Conservation (phyloP, 2,797 vertebrate species). For the Scarus forsteni region DNA sequence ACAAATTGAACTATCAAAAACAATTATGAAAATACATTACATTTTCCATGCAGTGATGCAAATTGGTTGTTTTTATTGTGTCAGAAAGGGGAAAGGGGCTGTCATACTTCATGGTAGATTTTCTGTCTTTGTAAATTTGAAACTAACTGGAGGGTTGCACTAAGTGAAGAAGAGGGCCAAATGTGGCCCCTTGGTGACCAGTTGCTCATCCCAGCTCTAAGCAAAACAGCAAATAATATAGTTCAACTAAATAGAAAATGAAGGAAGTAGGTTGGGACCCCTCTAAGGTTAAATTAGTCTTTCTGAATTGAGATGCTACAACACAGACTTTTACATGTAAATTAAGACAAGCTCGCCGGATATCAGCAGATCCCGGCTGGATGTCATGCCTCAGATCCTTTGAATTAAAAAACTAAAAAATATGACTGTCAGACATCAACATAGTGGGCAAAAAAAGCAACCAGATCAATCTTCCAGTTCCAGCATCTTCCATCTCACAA, state of each 20-base stretch:
- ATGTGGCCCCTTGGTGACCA: too few species aligned
- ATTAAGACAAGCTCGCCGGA: slow-evolving; percentile 13
- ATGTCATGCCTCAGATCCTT: slow-evolving; percentile 51
- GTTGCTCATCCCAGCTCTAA: too few species aligned
- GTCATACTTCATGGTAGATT: too few species aligned
- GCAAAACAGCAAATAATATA: slow-evolving; percentile 26
- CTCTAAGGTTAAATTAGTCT: slow-evolving; percentile 9
- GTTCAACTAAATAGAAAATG: slow-evolving; percentile 24
- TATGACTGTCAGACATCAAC: slow-evolving; percentile 61
- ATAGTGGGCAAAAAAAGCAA: slow-evolving; percentile 48
- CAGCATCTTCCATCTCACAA: slow-evolving; percentile 33
- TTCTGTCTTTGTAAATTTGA: too few species aligned
- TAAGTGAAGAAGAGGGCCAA: too few species aligned
- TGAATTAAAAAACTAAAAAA: slow-evolving; percentile 57
- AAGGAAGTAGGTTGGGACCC: background rate
- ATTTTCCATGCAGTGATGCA: too few species aligned
- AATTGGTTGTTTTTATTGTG: too few species aligned
- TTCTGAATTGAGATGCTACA: slow-evolving; percentile 39
- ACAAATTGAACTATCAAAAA: too few species aligned
- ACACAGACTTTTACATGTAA: slow-evolving; percentile 32
- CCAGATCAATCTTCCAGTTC: slow-evolving; percentile 31
- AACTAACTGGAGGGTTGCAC: too few species aligned
- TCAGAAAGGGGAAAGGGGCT: too few species aligned
- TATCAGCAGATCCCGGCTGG: slow-evolving; percentile 17
- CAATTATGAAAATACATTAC: too few species aligned